Percentiles rank a stretch among this genome's conserved stretches.
phyloP scores from a whole-genome alignment of 2,113 vertebrate species.

The Perca flavescens region DNA sequence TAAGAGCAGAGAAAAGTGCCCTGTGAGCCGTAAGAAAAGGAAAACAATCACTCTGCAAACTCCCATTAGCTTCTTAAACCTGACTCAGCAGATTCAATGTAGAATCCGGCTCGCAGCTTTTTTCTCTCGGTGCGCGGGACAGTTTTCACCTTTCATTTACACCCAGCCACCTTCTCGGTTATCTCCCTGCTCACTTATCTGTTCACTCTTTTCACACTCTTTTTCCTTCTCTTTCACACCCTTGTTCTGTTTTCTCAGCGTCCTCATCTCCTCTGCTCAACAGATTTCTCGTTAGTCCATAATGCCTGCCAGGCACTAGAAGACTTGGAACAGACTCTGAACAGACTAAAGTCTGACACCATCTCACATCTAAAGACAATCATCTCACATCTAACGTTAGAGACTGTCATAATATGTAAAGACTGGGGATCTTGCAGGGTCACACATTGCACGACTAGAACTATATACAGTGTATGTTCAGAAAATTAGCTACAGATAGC shows the following conservation, averaged over 20 bases:
- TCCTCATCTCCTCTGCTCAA: not conserved
- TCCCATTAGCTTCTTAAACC: not conserved
- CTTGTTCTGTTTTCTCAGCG: not conserved
- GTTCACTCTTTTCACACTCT: not conserved
- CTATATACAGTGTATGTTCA: too few species aligned
- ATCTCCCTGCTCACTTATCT: not conserved
- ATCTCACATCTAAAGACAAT: too few species aligned
- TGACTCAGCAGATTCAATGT: constrained; percentile 11
- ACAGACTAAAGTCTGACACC: too few species aligned
- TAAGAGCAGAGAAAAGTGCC: not conserved
- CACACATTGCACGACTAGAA: too few species aligned
- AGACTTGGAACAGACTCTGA: too few species aligned
- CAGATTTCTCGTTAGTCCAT: not conserved
- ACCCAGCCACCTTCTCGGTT: not conserved
- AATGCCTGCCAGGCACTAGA: too few species aligned
- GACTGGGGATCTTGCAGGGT: too few species aligned
- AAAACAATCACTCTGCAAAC: not conserved
- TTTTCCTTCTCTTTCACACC: not conserved
- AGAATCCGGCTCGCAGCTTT: not conserved
- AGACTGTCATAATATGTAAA: too few species aligned
- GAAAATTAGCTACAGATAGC: too few species aligned
- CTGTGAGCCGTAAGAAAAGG: not conserved
- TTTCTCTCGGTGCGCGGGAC: not conserved
- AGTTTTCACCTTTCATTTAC: not conserved
- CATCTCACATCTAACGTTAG: too few species aligned